Evolutionary conservation across 2,113 vertebrate species (phyloP).

Genomic region (Gallinago paraguaiae): DNA sequence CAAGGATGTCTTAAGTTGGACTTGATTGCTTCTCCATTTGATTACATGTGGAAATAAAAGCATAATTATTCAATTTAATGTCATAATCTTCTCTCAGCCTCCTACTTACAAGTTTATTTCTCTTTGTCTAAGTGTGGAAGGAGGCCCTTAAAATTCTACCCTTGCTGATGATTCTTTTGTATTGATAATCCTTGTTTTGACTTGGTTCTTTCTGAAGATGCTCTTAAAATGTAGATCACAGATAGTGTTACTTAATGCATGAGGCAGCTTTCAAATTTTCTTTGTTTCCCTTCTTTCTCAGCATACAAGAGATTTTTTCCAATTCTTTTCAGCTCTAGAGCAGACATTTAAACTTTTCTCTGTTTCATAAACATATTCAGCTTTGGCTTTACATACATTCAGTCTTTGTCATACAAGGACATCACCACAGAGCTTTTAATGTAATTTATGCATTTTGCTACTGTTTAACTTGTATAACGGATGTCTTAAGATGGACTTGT

Average conservation of each 20-base stretch:
- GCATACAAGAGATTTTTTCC: neutral
- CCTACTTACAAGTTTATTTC: slow-evolving; percentile 22
- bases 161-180: slow-evolving; percentile 12
- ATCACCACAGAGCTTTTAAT: neutral
- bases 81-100: slow-evolving; percentile 20
- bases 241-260: neutral
- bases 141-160: neutral
- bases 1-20: neutral
- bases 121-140: slow-evolving; percentile 3
- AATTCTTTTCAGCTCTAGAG: neutral
- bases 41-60: slow-evolving; percentile 14
- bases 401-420: neutral
- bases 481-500: neutral
- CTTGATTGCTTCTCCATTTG: neutral
- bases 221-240: slow-evolving; percentile 37
- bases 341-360: neutral
- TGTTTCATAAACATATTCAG: neutral
- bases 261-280: slow-evolving; percentile 17
- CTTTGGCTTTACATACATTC: neutral
- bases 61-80: neutral
- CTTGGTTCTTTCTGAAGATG: slow-evolving; percentile 2
- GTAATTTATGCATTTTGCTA: neutral
- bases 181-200: slow-evolving; percentile 42
- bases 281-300: slow-evolving; percentile 10
- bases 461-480: neutral